A percentile compares a stretch with the other conserved stretches of the same genome.
Conservation (phyloP, 2,113 vertebrate genomes). For the Polypterus senegalus region DNA sequence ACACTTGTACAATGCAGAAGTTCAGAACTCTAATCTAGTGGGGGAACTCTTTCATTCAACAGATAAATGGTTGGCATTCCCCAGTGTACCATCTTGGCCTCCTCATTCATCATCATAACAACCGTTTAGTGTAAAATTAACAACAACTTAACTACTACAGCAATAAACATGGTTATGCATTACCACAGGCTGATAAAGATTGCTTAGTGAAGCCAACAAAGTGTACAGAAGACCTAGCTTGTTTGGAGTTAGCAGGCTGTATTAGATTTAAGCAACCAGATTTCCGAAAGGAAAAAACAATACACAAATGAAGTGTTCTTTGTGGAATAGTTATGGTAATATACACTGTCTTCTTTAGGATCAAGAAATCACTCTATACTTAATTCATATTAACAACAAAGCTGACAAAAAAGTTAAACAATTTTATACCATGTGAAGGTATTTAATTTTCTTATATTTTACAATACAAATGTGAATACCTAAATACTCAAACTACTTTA, state of each 20-base stretch:
- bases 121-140: constrained; percentile 62
- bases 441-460: too few species aligned
- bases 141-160: constrained; percentile 51
- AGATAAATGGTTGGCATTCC: constrained; percentile 34
- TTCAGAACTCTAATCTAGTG: too few species aligned
- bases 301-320: too few species aligned
- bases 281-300: too few species aligned
- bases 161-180: constrained; percentile 48
- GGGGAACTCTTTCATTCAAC: constrained; percentile 18
- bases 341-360: neutral
- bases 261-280: too few species aligned
- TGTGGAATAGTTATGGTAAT: neutral
- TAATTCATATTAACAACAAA: neutral
- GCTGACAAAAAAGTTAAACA: neutral
- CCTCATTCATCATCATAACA: constrained; percentile 54
- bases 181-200: constrained; percentile 45
- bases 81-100: constrained; percentile 34
- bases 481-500: too few species aligned
- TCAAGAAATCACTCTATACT: neutral
- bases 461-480: too few species aligned
- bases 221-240: constrained; percentile 5
- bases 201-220: constrained; percentile 38
- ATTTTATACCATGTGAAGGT: too few species aligned
- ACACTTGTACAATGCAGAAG: too few species aligned
- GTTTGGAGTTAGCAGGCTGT: too few species aligned